Conservation (phyloP, 2,888 invertebrate species). For the Therioaphis trifolii region DNA sequence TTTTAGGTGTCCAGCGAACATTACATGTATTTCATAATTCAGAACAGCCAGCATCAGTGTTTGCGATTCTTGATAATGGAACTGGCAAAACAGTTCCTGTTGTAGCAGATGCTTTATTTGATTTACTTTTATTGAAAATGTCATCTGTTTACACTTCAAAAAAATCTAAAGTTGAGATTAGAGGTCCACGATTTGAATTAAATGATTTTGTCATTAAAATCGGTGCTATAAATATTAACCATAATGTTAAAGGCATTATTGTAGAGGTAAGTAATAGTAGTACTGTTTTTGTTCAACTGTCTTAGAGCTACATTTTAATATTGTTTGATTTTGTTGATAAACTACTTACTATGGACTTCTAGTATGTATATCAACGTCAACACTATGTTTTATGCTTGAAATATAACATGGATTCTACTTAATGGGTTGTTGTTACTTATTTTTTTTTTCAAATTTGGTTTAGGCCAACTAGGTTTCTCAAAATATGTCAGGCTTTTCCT, state of each 20-base stretch:
- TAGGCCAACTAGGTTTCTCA: too few species aligned
- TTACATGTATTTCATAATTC: constrained; percentile 96
- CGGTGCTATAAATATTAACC: constrained; percentile 91
- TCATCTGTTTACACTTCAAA: constrained; percentile 88
- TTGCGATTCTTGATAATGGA: constrained; percentile 89
- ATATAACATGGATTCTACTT: too few species aligned
- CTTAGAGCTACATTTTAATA: too few species aligned
- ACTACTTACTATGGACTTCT: too few species aligned
- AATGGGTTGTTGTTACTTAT: too few species aligned
- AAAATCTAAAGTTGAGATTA: constrained; percentile 89
- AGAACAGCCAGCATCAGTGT: constrained; percentile 94
- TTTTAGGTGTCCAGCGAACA: constrained; percentile 79
- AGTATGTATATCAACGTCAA: too few species aligned
- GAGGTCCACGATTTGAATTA: constrained; percentile 86
- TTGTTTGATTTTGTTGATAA: too few species aligned
- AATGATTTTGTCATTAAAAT: constrained; percentile 94
- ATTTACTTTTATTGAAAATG: constrained; percentile 89
- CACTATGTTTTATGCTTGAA: too few species aligned
- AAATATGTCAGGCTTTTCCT: too few species aligned
- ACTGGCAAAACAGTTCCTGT: constrained; percentile 83
- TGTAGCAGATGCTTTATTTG: constrained; percentile 91
- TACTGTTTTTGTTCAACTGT: neutral
- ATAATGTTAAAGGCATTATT: constrained; percentile 91
- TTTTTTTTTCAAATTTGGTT: too few species aligned
- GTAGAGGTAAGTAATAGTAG: constrained; percentile 80